A percentile compares a stretch with the other conserved stretches of the same genome.
phyloP scores from a whole-genome alignment of 2,888 invertebrate species.

The Tricholauxania praeusta region DNA sequence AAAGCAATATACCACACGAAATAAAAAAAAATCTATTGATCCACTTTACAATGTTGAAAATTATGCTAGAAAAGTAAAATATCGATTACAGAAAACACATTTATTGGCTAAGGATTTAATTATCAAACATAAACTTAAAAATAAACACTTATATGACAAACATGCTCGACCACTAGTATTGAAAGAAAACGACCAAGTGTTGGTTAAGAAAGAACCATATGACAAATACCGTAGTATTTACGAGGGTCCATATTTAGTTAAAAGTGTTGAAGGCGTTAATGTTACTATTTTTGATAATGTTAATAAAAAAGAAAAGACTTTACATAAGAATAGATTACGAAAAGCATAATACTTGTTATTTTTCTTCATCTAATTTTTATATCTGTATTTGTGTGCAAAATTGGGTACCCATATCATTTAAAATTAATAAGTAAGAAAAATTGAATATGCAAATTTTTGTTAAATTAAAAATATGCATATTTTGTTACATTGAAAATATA shows the following conservation, averaged over 20 bases:
- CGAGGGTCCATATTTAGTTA: neutral
- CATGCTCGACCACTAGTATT: neutral
- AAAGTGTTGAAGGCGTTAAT: neutral
- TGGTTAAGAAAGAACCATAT: too few relatives aligned
- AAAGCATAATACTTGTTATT: neutral
- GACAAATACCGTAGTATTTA: too few relatives aligned
- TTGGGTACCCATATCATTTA: too few relatives aligned
- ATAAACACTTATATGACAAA: neutral
- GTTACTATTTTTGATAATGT: neutral
- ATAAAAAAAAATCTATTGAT: too few relatives aligned
- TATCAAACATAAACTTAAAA: neutral
- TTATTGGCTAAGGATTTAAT: neutral
- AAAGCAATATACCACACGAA: too few relatives aligned
- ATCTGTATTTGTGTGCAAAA: neutral
- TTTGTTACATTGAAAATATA: too few relatives aligned
- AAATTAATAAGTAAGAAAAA: too few relatives aligned
- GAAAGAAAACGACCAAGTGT: neutral
- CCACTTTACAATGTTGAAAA: too few relatives aligned
- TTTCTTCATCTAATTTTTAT: too few relatives aligned
- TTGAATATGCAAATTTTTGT: too few relatives aligned
- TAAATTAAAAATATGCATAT: too few relatives aligned
- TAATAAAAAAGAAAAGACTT: slow-evolving; percentile 19
- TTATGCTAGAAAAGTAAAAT: neutral
- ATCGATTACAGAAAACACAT: neutral
- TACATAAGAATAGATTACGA: slow-evolving; percentile 24